These are phyloP conservation scores for Lichenostomus cassidix DNA, from an alignment of 2,113 vertebrate species.

Conservation along the genomic window DNA sequence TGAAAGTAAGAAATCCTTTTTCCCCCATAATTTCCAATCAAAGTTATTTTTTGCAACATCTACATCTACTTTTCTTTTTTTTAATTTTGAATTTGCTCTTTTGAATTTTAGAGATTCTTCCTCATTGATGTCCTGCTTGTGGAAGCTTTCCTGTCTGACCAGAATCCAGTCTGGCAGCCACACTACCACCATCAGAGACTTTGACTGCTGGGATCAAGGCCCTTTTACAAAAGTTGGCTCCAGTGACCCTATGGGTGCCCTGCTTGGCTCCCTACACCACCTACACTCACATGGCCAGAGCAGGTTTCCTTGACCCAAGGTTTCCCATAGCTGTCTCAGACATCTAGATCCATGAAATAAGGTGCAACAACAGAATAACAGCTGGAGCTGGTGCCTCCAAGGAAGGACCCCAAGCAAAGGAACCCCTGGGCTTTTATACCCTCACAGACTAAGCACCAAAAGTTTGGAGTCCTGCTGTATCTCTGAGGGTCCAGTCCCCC, in stretches of 20 bases:
- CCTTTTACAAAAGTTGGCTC: neutral
- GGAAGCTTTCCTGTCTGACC: neutral
- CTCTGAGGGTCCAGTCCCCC: neutral
- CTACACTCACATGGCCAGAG: neutral
- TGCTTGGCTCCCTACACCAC: neutral
- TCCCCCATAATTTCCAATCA: neutral
- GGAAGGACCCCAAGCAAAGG: neutral
- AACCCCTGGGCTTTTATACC: neutral
- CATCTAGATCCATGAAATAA: neutral
- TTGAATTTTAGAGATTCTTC: neutral
- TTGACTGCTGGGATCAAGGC: neutral
- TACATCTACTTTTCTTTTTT: neutral
- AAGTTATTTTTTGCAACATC: neutral
- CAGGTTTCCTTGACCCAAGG: neutral
- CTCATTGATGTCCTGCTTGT: neutral
- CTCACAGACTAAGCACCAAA: neutral
- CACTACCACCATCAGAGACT: neutral
- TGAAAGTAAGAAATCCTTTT: neutral
- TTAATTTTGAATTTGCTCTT: neutral
- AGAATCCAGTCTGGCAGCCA: neutral
- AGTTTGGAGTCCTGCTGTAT: neutral
- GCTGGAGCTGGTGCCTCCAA: neutral
- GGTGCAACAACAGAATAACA: neutral
- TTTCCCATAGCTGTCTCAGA: neutral
- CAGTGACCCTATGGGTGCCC: neutral